Base-by-base conservation (phyloP, 2,797 vertebrate species). In the Sebastiscus tertius region DNA sequence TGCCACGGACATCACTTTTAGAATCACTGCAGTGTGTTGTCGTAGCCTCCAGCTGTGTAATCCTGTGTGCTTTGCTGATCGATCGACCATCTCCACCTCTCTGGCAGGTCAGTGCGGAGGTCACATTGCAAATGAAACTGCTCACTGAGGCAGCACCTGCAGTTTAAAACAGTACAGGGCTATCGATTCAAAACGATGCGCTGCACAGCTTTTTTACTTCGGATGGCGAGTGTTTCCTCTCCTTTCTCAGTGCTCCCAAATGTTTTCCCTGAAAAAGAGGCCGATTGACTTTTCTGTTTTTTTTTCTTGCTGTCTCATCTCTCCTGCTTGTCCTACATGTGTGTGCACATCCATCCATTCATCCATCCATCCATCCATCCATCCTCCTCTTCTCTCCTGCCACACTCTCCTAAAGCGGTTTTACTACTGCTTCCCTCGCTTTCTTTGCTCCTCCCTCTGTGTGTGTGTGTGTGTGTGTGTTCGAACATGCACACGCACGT, bases 361-460 rank as follows among this genome's bases (percentile, higher is more conserved):
- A 29, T 70, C 72, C 42, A 22, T 39, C 62, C 72, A 54, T 73
- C 75, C 78, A 36, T 75, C 72, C 29, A 16, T 46, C 65, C 72
- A 54, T 73, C 75, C 49, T 27, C 29, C 66, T 31, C 22, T 29
- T 33, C 66, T 31, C 20, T 39, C 13, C 46, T 74, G 61, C 29
- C 59, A 36, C 64, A 55, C 49, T 65, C 14, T 61, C 24, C 22
- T 78, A 55, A 77, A 80, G 54, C 72, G 69, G 62, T 60, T 82
- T 62, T 55, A 86, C 72, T 71, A 16, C 46, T 26, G 52, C 74
- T 82, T 61, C 64, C 33, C 64, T 74, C 29, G 2, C 75, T 84
- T 60, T 81, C 81, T 85, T 87, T 86, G 85, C 92, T 91, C 92
- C 90, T 83, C 90, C 92, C 83, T 36, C 52, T 87, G 54, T 80